Base-by-base conservation (phyloP, 2,797 vertebrate species). In the Acanthopagrus latus region DNA sequence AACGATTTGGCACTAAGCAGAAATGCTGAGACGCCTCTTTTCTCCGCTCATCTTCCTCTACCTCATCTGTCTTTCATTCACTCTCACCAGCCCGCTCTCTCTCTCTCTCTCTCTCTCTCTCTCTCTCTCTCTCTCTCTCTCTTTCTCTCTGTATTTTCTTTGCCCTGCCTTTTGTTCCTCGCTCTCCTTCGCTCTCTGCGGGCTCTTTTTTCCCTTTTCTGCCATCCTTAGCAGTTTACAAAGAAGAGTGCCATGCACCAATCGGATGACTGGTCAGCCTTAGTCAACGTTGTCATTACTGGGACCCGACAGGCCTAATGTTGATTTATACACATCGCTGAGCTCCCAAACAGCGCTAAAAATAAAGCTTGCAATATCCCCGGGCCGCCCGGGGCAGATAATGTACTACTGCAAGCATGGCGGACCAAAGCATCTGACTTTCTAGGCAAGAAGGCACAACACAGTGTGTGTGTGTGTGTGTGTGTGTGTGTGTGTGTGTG, bases 291-390 rank as follows among this genome's bases (percentile, higher is more conserved):
- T 92, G 93, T 92, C 91, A 91, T 94, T 90, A 92, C 89, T 77
- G 81, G 73, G 77, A 84, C 80, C 90, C 82, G 64, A 92, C 87
- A 91, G 91, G 87, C 90, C 87, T 90, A 88, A 92, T 90, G 91
- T 92, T 94, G 91, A 94, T 94, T 93, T 90, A 92, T 89, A 90
- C 94, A 93, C 93, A 88, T 93, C 88, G 27, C 91, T 92, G 91
- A 89, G 78, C 88, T 93, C 86, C 82, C 89, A 93, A 91, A 94
- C 86, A 88, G 68, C 0, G 81, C 93, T 94, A 93, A 95, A 95
- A 95, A 95, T 95, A 95, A 92, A 90, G 79, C 83, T 55, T 18
- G 85, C 89, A 89, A 88, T 85, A 91, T 89, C 92, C 80, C 64
- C 14, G 18, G 60, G 74, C 80, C 71, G 78, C 93, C 86, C 57